phyloP scores from a whole-genome alignment of 1,140 invertebrate genomes.

The Danaus melanippus region DNA sequence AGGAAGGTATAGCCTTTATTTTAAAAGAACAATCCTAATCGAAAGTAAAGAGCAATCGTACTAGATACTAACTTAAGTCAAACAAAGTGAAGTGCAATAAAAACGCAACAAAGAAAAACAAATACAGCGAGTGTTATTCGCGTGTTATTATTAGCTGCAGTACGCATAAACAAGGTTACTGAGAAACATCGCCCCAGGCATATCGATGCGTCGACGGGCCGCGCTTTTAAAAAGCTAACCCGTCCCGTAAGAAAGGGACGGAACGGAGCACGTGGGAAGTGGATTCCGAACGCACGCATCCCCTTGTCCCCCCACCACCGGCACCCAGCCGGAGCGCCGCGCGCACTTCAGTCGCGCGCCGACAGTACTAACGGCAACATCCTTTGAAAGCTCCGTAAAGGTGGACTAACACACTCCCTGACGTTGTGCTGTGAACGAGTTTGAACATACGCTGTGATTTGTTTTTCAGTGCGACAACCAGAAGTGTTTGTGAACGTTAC shows the following conservation, averaged over 20 bases:
- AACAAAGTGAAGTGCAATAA: conserved; percentile 40
- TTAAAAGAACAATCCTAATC: conserved; percentile 7
- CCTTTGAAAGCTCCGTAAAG: conserved; percentile 18
- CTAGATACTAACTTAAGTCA: conserved; percentile 21
- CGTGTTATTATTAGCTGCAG: conserved; percentile 62
- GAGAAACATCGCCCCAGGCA: conserved; percentile 48
- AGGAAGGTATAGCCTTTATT: no score
- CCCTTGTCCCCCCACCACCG: conserved; percentile 32
- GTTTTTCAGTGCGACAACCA: conserved; percentile 53
- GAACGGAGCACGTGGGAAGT: conserved; percentile 63
- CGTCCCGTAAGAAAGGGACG: conserved; percentile 63
- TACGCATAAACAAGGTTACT: conserved; percentile 61
- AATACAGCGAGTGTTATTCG: conserved; percentile 51
- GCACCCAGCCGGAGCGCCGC: conserved; percentile 36
- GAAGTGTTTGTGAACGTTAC: conserved; percentile 52
- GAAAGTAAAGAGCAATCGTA: conserved; percentile 15
- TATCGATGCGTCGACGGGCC: conserved; percentile 58
- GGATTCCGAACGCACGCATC: conserved; percentile 69
- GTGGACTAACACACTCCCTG: conserved; percentile 45
- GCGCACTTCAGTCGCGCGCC: conserved; percentile 64
- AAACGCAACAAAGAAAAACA: conserved; percentile 44
- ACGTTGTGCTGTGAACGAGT: conserved; percentile 57
- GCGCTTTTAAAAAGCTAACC: conserved; percentile 67
- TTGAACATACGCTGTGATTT: conserved; percentile 56
- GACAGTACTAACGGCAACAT: conserved; percentile 54